phyloP scores from a whole-genome alignment of 2,888 invertebrate genomes.

The Brachyptera risi region DNA sequence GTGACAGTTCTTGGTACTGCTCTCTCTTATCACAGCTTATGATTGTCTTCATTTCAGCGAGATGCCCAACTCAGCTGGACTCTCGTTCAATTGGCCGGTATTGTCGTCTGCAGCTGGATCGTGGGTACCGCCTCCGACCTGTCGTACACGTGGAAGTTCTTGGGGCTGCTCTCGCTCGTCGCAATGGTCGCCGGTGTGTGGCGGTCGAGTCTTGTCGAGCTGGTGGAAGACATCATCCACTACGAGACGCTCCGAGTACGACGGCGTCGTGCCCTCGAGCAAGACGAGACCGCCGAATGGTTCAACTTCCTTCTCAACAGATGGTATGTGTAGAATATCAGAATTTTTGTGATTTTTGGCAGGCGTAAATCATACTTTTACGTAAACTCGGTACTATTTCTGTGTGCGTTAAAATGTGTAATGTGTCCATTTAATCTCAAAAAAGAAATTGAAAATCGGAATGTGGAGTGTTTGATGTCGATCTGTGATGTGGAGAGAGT shows the following conservation, averaged over 20 bases:
- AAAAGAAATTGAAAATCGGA: too few relatives aligned
- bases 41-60: not conserved
- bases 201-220: conserved; percentile 39
- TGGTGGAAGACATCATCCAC: conserved; percentile 41
- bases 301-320: conserved; percentile 50
- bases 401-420: too few relatives aligned
- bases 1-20: too few relatives aligned
- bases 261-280: conserved; percentile 47
- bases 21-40: too few relatives aligned
- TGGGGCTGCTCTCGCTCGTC: conserved; percentile 37
- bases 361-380: too few relatives aligned
- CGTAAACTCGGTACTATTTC: too few relatives aligned
- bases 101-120: conserved; percentile 39
- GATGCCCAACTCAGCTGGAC: conserved; percentile 37
- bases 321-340: conserved; percentile 49
- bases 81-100: conserved; percentile 38
- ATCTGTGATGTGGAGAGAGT: too few relatives aligned
- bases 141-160: conserved; percentile 44
- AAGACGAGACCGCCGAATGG: conserved; percentile 53
- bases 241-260: conserved; percentile 44
- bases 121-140: conserved; percentile 42
- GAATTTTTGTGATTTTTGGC: too few relatives aligned
- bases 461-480: too few relatives aligned
- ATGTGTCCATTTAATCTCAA: too few relatives aligned
- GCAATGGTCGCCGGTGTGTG: conserved; percentile 41